Conservation (phyloP, 2,797 vertebrate species). For the Microctenopoma steveboyesi region DNA sequence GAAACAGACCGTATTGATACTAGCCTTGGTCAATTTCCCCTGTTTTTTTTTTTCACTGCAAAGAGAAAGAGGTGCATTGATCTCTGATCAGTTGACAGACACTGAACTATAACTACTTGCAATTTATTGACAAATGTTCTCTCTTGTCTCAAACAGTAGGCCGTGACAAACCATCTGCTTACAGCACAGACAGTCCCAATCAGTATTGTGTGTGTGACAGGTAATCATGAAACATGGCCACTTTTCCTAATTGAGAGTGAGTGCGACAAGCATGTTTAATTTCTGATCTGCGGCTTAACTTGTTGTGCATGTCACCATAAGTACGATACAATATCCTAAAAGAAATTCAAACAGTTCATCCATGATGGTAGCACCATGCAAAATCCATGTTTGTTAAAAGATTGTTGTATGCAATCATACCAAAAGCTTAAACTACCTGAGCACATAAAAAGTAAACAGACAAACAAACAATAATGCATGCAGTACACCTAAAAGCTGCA, state of each 20-base stretch:
- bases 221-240: conserved; percentile 7
- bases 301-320: neutral
- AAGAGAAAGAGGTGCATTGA: neutral
- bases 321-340: neutral
- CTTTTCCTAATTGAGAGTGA: neutral
- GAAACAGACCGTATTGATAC: neutral
- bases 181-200: neutral
- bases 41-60: conserved; percentile 6
- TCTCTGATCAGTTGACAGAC: conserved; percentile 16
- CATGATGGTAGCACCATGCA: neutral
- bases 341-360: no score
- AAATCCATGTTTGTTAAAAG: neutral
- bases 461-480: neutral
- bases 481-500: neutral
- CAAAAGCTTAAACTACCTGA: neutral
- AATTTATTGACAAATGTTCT: conserved; percentile 17
- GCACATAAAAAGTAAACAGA: neutral
- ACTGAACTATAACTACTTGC: conserved; percentile 12
- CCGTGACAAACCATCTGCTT: conserved; percentile 3
- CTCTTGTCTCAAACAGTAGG: conserved; percentile 13
- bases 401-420: neutral
- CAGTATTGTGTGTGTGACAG: neutral
- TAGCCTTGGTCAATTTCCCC: neutral
- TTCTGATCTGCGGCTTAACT: neutral
- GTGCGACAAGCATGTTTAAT: no score